Base-by-base conservation (phyloP, 37 sponge, comb jelly and placozoan species). In the Mnemiopsis leidyi region DNA sequence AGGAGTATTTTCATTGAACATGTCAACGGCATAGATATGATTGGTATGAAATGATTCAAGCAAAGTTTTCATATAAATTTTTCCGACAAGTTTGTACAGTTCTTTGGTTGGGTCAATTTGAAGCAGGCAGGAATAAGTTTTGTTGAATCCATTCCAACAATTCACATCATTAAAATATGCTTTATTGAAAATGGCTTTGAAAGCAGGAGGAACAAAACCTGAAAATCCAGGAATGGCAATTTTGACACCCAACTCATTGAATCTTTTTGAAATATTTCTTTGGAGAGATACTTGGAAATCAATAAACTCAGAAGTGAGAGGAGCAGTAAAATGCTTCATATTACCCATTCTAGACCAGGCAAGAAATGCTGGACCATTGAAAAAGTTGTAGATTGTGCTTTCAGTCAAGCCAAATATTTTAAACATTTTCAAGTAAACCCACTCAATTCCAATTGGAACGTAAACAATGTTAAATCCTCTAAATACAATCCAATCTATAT, bases 1-100 rank as follows among this genome's bases (percentile, higher is more conserved):
- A n/a, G 90, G 90, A n/a, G 90, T 85, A 39, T 85, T 85, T 40
- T 85, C 90, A 40, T 85, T 85, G 48, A 85, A 85, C 61, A 40
- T 85, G 48, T 85, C 90, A 40, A 85, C 35, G 24, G 90, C 40
- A 40, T 85, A 85, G 25, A 40, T 28, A 2, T 85, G 9, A 25
- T 23, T 23, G 1, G 39, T 85, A 1, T 33, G 24, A 39, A 39
- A 40, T 18, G 48, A 39, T n/a, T 85, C 16, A 0, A n/a, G 0
- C 20, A 85, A 37, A 38, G 25, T 25, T 61, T 40, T 85, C 90
- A 85, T 85, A 39, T 40, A 85, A 1, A 85, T 18, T 9, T 38
- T 40, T 28, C 90, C 90, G 25, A 33, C 25, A 0, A 24, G 0
- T 5, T 39, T 35, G 35, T 85, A 85, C 13, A 85, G 29, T 40